phyloP scores from a whole-genome alignment of 2,888 invertebrate genomes.

The Sinhomidia bicolor region DNA sequence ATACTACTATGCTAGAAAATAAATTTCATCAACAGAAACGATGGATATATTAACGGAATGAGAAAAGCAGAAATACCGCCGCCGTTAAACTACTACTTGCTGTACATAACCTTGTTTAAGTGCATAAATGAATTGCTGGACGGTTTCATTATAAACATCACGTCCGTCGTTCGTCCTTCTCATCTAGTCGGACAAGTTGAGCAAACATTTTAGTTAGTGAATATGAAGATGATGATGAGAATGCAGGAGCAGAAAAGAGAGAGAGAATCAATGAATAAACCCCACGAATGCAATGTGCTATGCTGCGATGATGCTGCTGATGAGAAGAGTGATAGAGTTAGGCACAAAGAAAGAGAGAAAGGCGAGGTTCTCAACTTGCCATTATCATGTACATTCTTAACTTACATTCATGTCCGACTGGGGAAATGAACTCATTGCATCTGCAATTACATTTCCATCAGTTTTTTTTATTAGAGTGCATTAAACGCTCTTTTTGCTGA shows the following conservation, averaged over 20 bases:
- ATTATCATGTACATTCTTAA: conserved; percentile 10
- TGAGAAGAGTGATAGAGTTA: neutral
- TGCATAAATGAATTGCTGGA: neutral
- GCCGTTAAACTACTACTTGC: neutral
- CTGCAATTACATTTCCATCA: conserved; percentile 66
- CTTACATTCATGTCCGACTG: neutral
- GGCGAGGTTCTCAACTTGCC: conserved; percentile 1
- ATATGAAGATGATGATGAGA: neutral
- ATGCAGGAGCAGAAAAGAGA: too few species aligned
- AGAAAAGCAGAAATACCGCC: neutral
- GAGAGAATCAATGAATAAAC: neutral
- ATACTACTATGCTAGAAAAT: too few species aligned
- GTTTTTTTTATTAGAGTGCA: conserved; percentile 53
- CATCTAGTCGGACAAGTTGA: conserved; percentile 41
- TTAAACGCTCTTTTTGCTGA: conserved; percentile 59
- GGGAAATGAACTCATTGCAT: conserved; percentile 60
- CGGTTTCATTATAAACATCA: conserved; percentile 48
- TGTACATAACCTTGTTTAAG: too few species aligned
- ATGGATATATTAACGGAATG: neutral
- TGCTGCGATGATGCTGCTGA: neutral
- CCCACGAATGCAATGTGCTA: too few species aligned
- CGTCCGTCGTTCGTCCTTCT: conserved; percentile 32
- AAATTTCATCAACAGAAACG: neutral
- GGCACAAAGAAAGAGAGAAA: conserved; percentile 34
- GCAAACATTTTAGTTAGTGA: conserved; percentile 36